These are phyloP conservation scores for Pocillopora damicornis DNA, from an alignment of 64 coral and sea anemone genomes.

Conservation along the genomic window DNA sequence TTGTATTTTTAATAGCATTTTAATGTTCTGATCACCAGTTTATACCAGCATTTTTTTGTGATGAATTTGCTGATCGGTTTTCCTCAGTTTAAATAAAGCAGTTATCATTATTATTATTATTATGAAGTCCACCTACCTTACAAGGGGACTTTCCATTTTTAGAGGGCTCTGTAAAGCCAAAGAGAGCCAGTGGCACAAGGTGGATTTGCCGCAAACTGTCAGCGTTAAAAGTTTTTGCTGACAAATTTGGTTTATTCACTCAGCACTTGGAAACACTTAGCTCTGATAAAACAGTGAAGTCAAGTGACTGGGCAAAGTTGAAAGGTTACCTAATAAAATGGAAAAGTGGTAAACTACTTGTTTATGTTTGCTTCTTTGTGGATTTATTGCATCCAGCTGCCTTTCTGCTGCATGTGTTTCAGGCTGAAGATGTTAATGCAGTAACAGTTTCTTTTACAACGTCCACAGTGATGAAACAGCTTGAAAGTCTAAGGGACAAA, in stretches of 20 bases:
- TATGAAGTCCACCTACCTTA: no score
- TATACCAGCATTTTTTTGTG: no score
- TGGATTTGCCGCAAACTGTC: constrained; percentile 41
- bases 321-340: constrained; percentile 47
- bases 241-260: constrained; percentile 53
- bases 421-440: constrained; percentile 38
- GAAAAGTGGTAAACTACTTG: constrained; percentile 38
- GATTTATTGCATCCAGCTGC: constrained; percentile 43
- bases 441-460: constrained; percentile 17
- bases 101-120: no score
- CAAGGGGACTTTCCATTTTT: no score
- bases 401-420: constrained; percentile 34
- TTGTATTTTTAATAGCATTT: no score
- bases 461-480: constrained; percentile 30
- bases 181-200: not conserved
- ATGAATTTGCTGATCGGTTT: no score
- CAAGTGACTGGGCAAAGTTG: constrained; percentile 37
- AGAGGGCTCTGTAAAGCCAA: no score
- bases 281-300: constrained; percentile 25
- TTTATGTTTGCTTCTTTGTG: constrained; percentile 39
- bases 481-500: constrained; percentile 11
- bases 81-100: no score
- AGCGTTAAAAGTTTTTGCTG: constrained; percentile 44
- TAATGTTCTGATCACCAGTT: no score
- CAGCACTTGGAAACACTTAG: constrained; percentile 47